phyloP scores from a whole-genome alignment of 2,888 invertebrate genomes.

The Dryocosmus kuriphilus region DNA sequence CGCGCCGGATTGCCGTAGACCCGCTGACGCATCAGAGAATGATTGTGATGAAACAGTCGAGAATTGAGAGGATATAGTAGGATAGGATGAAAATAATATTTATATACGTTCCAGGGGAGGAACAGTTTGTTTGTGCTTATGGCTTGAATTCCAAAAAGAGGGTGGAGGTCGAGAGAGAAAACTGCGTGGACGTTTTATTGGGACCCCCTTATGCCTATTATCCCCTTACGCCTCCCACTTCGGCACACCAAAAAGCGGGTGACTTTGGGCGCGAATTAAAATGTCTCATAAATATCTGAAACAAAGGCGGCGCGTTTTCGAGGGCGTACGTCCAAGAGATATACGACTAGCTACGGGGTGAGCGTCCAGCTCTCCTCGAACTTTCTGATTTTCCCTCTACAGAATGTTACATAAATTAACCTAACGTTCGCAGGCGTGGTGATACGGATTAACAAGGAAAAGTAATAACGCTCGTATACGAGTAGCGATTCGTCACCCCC shows the following conservation, averaged over 20 bases:
- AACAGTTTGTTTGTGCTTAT: background rate
- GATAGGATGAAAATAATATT: background rate
- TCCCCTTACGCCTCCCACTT: constrained; percentile 64
- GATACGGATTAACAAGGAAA: constrained; percentile 38
- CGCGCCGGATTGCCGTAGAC: background rate
- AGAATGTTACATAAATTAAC: constrained; percentile 40
- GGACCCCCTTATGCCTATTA: constrained; percentile 75
- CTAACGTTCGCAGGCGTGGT: constrained; percentile 37
- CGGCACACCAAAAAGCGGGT: constrained; percentile 66
- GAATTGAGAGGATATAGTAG: background rate
- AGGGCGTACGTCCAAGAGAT: constrained; percentile 76
- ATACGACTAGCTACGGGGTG: constrained; percentile 71
- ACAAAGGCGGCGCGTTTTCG: constrained; percentile 77
- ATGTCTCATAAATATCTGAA: constrained; percentile 78
- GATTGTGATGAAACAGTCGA: background rate
- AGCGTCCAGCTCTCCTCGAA: constrained; percentile 34
- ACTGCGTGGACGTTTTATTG: constrained; percentile 67
- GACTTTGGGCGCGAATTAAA: constrained; percentile 77
- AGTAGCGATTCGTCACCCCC: constrained; percentile 16
- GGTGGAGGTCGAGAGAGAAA: constrained; percentile 46
- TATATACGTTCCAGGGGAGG: background rate
- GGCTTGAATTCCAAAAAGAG: constrained; percentile 3
- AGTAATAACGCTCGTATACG: constrained; percentile 10
- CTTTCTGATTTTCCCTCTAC: constrained; percentile 39
- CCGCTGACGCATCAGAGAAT: background rate